phyloP scores from a whole-genome alignment of 2,888 invertebrate species.

The Teleogryllus oceanicus region DNA sequence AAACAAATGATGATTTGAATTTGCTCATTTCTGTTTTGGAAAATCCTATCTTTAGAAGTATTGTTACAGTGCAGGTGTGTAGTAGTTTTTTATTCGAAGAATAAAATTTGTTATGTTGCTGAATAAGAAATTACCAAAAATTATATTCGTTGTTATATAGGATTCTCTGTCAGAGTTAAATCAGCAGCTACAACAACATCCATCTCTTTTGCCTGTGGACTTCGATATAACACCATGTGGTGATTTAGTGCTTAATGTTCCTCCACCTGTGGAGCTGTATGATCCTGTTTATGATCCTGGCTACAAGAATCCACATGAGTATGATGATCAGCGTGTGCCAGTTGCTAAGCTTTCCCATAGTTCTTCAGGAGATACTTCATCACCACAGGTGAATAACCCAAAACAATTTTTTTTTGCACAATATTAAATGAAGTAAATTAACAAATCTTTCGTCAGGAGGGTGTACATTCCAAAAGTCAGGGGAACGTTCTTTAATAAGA shows the following conservation, averaged over 20 bases:
- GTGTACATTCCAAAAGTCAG: too few species aligned
- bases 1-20: conserved; percentile 74
- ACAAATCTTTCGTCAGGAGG: not conserved
- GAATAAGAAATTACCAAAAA: too few species aligned
- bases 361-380: conserved; percentile 43
- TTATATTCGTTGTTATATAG: conserved; percentile 49
- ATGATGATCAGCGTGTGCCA: conserved; percentile 74
- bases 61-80: conserved; percentile 67
- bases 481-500: too few species aligned
- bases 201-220: conserved; percentile 87
- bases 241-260: conserved; percentile 64
- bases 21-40: conserved; percentile 76
- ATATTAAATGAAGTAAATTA: not conserved
- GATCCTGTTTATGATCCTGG: conserved; percentile 52
- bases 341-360: conserved; percentile 66
- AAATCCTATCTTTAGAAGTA: conserved; percentile 86
- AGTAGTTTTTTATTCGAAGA: not conserved
- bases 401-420: not conserved
- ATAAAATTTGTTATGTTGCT: too few species aligned
- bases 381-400: conserved; percentile 50
- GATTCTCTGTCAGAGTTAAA: conserved; percentile 86
- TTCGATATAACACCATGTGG: conserved; percentile 87
- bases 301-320: conserved; percentile 36
- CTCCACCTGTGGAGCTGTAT: conserved; percentile 56
- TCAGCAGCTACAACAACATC: conserved; percentile 82